Conservation (phyloP, 2,797 vertebrate species). For the Monodelphis domestica region DNA sequence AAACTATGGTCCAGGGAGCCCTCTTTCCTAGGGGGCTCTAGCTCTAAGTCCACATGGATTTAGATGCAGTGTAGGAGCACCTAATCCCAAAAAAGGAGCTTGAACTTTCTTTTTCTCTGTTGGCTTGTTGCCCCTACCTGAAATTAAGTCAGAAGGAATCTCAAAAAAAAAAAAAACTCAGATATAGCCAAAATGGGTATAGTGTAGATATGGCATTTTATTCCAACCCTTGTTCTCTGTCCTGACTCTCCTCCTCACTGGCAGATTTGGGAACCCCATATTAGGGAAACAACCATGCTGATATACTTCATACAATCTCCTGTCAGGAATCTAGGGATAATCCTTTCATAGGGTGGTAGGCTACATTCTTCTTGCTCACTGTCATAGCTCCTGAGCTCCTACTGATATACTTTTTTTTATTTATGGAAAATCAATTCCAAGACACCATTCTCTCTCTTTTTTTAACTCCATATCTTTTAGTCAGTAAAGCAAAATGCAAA, state of each 20-base stretch:
- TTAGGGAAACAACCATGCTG: not conserved
- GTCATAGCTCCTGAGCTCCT: not conserved
- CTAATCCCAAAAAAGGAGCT: not conserved
- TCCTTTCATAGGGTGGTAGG: not conserved
- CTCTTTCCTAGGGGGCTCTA: not conserved
- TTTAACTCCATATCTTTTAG: too few species aligned
- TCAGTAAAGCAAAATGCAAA: too few species aligned
- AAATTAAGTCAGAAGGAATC: not conserved
- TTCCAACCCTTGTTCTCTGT: not conserved
- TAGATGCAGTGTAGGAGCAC: not conserved
- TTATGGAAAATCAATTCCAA: not conserved
- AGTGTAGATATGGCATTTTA: not conserved
- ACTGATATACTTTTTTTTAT: not conserved
- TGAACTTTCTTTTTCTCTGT: not conserved
- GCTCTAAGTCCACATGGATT: not conserved
- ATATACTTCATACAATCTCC: not conserved
- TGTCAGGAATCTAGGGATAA: not conserved
- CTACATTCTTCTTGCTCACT: not conserved
- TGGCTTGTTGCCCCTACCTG: not conserved
- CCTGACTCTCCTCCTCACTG: not conserved
- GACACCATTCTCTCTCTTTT: too few species aligned
- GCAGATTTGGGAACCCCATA: not conserved
- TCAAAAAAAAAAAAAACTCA: not conserved
- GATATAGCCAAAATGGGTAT: not conserved
- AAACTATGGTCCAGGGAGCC: not conserved